Evolutionary conservation across 2,888 invertebrate genomes (phyloP), one percentile per base, ranked within the genome.

Genomic region (Dryobotodes eremita): DNA sequence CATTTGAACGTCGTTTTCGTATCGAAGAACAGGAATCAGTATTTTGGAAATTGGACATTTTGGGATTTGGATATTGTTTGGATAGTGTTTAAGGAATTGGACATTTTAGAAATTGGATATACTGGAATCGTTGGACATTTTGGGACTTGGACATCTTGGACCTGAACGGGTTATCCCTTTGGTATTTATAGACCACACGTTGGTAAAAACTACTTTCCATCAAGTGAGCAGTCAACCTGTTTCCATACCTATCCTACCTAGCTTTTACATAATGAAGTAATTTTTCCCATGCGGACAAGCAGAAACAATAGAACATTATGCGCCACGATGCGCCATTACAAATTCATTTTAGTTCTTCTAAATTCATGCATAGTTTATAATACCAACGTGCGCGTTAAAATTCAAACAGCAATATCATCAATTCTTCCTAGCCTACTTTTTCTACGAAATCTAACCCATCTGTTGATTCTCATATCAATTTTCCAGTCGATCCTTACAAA

Each of bases 401-500:
- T 36, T 20, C 8, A 79, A 31, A 26, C 26, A 48, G 26, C 20
- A 68, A 46, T 26, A 42, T 20, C 15, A 55, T 42, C 13, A 26
- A 42, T 31, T 73, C 5, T 17, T 20, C 7, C 15, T 26, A 81
- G 23, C 17, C 20, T 8, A 53, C 20, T 6, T 55, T 75, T 42
- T 64, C 55, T 23, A 66, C 36, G 20, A 11, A 57, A 55, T 26
- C 15, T 11, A 59, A 61, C 46, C 23, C 15, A 1, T 20, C 23
- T 31, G 15, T 62, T 31, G 31, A 73, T n/a, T 59, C 0, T 36
- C 17, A 36, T 53, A 55, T 31, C 2, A 69, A 82, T 36, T 50
- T 48, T 75, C 61, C 23, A 36, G 20, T 70, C 42, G 20, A 80
- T 70, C 36, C 62, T 23, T 23, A 68, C 15, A 70, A 53, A 64